phyloP scores from a whole-genome alignment of 2,797 vertebrate species.

The Lateolabrax maculatus region DNA sequence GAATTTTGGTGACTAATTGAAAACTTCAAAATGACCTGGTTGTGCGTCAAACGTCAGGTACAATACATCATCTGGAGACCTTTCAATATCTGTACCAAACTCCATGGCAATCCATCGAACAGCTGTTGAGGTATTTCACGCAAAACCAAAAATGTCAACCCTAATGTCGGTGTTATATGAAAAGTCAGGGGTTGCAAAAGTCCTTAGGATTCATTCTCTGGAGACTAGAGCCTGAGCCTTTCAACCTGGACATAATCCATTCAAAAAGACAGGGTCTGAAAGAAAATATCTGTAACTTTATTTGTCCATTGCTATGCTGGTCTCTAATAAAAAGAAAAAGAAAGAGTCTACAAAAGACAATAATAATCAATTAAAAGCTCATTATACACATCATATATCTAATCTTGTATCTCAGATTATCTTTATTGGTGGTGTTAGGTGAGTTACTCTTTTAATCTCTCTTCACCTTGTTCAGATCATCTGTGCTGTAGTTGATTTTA shows the following conservation, averaged over 20 bases:
- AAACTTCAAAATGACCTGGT: background rate
- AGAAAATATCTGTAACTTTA: too few species aligned
- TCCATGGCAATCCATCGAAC: slow-evolving; percentile 19
- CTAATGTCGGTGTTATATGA: too few species aligned
- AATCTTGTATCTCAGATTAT: background rate
- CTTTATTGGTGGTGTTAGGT: background rate
- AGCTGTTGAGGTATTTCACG: slow-evolving; percentile 15
- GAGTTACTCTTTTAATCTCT: background rate
- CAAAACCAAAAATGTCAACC: slow-evolving; percentile 8
- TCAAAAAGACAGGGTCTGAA: too few species aligned
- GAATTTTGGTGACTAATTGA: background rate
- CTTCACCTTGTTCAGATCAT: background rate
- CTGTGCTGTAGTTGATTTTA: slow-evolving; percentile 10
- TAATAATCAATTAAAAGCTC: background rate
- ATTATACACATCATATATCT: background rate
- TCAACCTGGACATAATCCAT: too few species aligned
- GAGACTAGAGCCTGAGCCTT: too few species aligned
- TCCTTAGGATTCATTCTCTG: background rate
- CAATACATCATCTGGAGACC: background rate
- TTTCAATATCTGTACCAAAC: background rate
- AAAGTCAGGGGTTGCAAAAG: background rate
- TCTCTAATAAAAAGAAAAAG: too few species aligned
- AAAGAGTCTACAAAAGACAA: background rate
- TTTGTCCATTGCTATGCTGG: too few species aligned
- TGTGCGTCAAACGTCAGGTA: background rate